Base-by-base conservation (phyloP, 2,888 invertebrate genomes). In the Lathronympha strigana region DNA sequence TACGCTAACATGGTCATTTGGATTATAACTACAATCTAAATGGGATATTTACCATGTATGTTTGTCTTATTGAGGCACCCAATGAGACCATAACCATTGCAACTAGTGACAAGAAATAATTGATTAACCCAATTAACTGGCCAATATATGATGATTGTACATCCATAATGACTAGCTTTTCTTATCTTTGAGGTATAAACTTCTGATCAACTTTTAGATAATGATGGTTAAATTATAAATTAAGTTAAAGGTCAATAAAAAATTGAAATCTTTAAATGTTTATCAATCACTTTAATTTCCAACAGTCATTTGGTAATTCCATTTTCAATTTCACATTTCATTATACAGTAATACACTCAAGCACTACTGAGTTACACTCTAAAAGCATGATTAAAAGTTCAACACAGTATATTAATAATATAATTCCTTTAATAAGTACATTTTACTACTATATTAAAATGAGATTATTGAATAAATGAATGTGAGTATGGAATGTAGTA, bases 401-500 rank as follows among this genome's bases (percentile, higher is more conserved):
- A 64, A 66, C 31, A 51, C 23, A 51, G 25, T 28, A 50, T 45
- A 58, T 40, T 31, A 53, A 54, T 40, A 60, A 38, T 66, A 47
- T 45, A 66, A 54, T 61, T 54, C 38, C 38, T 54, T 66, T 53
- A 53, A 31, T 68, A 68, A 68, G 66, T 68, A 68, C 68, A 58
- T 60, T 47, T 49, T 11, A 62, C 19, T 57, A 68, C 51, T 45
- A 68, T 47, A 57, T 47, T 61, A 23, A 57, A 60, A 61, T 63
- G 66, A 72, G 71, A 71, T 69, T 67, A 68, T 71, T 54, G 66
- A 57, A 61, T 67, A 66, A 71, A 75, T 76, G 71, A 81, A 76
- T 75, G 75, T 73, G 70, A 75, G 71, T 77, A 76, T 85, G 88
- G 87, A 87, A 88, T 88, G 87, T 87, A 61, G 28, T 17, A 57